A percentile compares a stretch with the other conserved stretches of the same genome.
These are phyloP conservation scores for Lissonota sp. DNA, from an alignment of 2,888 invertebrate species.

Conservation along the genomic window DNA sequence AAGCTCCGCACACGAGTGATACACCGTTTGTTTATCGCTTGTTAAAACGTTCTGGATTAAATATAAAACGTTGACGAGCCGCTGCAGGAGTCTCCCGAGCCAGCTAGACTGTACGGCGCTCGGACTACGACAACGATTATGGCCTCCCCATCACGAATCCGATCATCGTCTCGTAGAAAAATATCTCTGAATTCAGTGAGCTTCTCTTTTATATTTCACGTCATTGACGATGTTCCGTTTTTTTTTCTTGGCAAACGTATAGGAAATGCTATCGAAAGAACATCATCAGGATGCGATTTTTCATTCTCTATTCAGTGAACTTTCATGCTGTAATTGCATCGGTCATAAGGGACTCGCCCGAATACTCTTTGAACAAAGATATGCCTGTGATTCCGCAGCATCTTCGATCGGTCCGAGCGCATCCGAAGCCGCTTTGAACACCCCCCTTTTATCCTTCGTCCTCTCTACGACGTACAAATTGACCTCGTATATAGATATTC, in stretches of 20 bases:
- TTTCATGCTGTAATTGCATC: too few species aligned
- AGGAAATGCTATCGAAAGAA: too few species aligned
- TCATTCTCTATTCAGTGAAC: too few species aligned
- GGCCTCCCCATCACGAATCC: slow-evolving; percentile 25
- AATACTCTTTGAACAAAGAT: slow-evolving; percentile 6
- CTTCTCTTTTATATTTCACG: background rate
- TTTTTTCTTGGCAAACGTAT: background rate
- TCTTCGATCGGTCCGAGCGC: slow-evolving; percentile 30
- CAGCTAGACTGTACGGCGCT: slow-evolving; percentile 83
- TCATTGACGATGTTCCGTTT: background rate
- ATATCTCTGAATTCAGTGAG: slow-evolving; percentile 22
- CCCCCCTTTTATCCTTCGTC: slow-evolving; percentile 10
- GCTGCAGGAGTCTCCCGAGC: slow-evolving; percentile 51
- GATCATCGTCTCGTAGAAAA: slow-evolving; percentile 26
- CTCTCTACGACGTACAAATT: slow-evolving; percentile 46
- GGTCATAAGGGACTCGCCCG: too few species aligned
- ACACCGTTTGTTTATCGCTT: slow-evolving; percentile 83
- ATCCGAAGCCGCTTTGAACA: slow-evolving; percentile 28
- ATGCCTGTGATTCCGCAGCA: background rate
- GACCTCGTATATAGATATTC: slow-evolving; percentile 60
- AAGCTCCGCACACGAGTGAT: slow-evolving; percentile 81
- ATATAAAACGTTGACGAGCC: slow-evolving; percentile 83
- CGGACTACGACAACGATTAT: slow-evolving; percentile 64
- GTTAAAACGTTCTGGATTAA: slow-evolving; percentile 83
- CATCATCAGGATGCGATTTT: too few species aligned